Conservation (phyloP, 2,113 vertebrate genomes). For the Oncorhynchus mykiss region DNA sequence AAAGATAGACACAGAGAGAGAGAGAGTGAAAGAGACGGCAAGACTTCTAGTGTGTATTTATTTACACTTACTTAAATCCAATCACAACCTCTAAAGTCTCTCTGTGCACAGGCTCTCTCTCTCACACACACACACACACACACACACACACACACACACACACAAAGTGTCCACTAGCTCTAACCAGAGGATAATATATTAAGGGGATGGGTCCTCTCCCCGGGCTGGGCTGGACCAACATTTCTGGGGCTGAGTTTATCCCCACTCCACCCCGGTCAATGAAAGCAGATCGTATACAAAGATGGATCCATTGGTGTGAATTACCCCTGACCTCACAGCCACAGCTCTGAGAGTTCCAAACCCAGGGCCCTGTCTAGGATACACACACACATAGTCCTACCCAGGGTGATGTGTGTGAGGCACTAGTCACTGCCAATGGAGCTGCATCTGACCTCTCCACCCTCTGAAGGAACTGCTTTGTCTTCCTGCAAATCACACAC, state of each 20-base stretch:
- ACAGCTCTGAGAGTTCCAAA: conserved; percentile 51
- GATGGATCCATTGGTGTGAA: conserved; percentile 52
- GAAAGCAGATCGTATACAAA: conserved; percentile 52
- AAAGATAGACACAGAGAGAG: background rate
- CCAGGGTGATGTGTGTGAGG: conserved; percentile 50
- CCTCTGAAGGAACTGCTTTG: conserved; percentile 52
- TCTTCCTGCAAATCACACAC: conserved; percentile 41
- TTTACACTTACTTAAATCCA: conserved; percentile 25
- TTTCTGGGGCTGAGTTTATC: conserved; percentile 20
- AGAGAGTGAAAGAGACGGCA: background rate
- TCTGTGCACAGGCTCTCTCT: conserved; percentile 10
- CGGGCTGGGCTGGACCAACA: conserved; percentile 14
- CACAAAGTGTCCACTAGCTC: background rate
- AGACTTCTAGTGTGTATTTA: conserved; percentile 1
- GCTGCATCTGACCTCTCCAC: conserved; percentile 31
- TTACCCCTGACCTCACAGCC: conserved; percentile 47
- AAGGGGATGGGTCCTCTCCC: conserved; percentile 11
- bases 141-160: background rate
- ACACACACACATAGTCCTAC: conserved; percentile 44
- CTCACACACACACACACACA: too few relatives aligned
- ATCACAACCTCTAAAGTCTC: conserved; percentile 17
- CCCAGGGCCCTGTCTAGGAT: conserved; percentile 27
- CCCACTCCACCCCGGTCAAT: conserved; percentile 24
- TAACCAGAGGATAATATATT: conserved; percentile 51
- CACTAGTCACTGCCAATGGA: conserved; percentile 39